These are phyloP conservation scores for Cryptoblepharus egeriae DNA, from an alignment of 2,797 vertebrate species.

Conservation along the genomic window DNA sequence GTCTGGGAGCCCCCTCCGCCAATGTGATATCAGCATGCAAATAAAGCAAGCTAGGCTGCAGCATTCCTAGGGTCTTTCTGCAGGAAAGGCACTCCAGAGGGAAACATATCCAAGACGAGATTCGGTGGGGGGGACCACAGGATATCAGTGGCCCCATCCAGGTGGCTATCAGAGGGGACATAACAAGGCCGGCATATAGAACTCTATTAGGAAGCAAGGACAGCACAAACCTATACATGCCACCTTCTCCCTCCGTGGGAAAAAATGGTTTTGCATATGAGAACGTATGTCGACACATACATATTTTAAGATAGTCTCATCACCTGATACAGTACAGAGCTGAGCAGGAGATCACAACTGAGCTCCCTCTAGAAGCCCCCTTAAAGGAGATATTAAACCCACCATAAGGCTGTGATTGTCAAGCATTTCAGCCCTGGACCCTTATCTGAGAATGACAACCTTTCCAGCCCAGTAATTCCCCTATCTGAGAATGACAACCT, in stretches of 20 bases:
- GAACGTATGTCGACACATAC: not conserved
- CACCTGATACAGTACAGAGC: too few species aligned
- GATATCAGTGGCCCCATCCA: not conserved
- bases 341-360: not conserved
- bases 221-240: not conserved
- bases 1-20: not conserved
- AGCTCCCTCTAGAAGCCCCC: not conserved
- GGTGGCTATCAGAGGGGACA: not conserved
- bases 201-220: too few species aligned
- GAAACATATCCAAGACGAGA: not conserved
- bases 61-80: slow-evolving; percentile 10
- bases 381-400: too few species aligned
- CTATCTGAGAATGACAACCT: too few species aligned
- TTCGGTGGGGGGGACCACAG: not conserved
- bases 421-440: too few species aligned
- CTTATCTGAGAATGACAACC: too few species aligned
- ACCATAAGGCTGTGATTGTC: too few species aligned
- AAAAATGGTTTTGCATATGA: not conserved
- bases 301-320: not conserved
- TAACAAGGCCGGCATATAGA: too few species aligned
- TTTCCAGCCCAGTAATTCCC: too few species aligned
- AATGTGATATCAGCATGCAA: slow-evolving; percentile 18
- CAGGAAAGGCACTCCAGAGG: not conserved
- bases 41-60: not conserved
- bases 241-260: not conserved